A percentile compares a stretch with the other conserved stretches of the same genome.
Conservation (phyloP, 2,797 vertebrate species). For the Mastacembelus armatus region DNA sequence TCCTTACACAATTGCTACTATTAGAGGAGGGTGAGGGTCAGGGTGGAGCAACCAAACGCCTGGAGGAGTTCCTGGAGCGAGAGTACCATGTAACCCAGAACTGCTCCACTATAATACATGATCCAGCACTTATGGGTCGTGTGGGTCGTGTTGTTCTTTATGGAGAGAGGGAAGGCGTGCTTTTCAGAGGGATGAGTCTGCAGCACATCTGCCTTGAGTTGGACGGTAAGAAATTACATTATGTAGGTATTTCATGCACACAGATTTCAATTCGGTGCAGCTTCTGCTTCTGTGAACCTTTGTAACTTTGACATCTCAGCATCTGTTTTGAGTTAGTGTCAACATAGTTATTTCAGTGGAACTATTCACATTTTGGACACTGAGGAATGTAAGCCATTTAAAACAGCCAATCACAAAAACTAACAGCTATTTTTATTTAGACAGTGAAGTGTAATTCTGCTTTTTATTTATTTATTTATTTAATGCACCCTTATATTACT, state of each 20-base stretch:
- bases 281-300: not conserved
- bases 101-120: slow-evolving; percentile 80
- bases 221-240: slow-evolving; percentile 74
- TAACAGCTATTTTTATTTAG: no score
- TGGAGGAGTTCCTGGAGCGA: slow-evolving; percentile 84
- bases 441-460: no score
- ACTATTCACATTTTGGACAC: no score
- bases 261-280: not conserved
- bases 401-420: no score
- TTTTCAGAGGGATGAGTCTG: slow-evolving; percentile 86
- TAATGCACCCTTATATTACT: no score
- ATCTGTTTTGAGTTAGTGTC: slow-evolving; percentile 8
- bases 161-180: slow-evolving; percentile 84
- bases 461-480: no score
- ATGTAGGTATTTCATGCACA: slow-evolving; percentile 9
- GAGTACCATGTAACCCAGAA: slow-evolving; percentile 86
- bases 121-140: slow-evolving; percentile 82
- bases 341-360: no score
- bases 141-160: slow-evolving; percentile 86
- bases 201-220: slow-evolving; percentile 88
- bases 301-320: not conserved
- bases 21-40: slow-evolving; percentile 81
- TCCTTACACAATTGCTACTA: slow-evolving; percentile 84
- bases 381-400: no score
- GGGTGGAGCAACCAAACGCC: slow-evolving; percentile 62